Evolutionary conservation across 2,113 vertebrate genomes (phyloP).

Genomic region (Mixornis gularis): DNA sequence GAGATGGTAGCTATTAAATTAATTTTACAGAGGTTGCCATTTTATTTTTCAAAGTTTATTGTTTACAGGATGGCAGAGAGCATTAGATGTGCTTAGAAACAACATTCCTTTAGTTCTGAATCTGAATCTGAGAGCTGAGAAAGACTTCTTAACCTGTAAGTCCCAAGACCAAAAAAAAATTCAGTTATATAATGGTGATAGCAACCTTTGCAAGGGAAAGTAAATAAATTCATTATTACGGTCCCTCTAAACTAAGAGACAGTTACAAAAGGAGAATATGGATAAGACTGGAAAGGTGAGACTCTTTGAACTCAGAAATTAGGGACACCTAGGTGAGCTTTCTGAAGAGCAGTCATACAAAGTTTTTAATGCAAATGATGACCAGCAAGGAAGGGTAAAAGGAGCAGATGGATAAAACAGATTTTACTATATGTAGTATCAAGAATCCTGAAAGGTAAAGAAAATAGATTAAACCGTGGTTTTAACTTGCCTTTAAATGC

Average conservation of each 20-base stretch:
- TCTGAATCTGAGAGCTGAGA: neutral
- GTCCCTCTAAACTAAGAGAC: neutral
- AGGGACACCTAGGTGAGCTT: neutral
- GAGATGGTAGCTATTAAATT: neutral
- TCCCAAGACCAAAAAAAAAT: neutral
- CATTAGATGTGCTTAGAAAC: neutral
- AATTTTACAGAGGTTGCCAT: neutral
- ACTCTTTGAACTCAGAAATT: neutral
- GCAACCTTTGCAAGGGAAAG: neutral
- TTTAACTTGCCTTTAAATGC: neutral
- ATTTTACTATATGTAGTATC: neutral
- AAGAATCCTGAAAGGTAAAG: neutral
- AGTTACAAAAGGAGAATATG: neutral
- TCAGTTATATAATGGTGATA: fast-evolving
- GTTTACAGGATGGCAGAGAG: neutral
- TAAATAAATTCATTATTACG: neutral
- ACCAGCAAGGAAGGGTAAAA: neutral
- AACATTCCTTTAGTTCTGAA: neutral
- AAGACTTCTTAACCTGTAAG: neutral
- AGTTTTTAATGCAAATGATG: neutral
- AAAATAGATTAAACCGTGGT: neutral
- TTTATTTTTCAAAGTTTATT: neutral
- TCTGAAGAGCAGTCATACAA: neutral
- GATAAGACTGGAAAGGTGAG: fast-evolving
- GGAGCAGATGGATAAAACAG: neutral